phyloP scores from a whole-genome alignment of 2,888 invertebrate species.

The Metalampra italica region DNA sequence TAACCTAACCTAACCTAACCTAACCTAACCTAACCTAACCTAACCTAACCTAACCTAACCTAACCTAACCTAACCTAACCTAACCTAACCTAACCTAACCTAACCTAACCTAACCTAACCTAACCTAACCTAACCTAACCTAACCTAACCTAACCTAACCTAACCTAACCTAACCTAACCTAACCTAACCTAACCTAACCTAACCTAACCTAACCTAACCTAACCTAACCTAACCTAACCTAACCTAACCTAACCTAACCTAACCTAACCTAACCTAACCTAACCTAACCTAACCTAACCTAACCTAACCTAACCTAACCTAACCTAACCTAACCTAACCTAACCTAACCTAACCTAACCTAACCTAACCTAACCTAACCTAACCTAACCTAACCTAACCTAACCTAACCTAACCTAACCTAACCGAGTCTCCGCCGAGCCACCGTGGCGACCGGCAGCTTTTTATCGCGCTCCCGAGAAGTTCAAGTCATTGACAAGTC shows the following conservation, averaged over 20 bases:
- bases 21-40: slow-evolving; percentile 13
- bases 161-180: slow-evolving; percentile 13
- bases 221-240: slow-evolving; percentile 4
- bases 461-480: no score
- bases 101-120: slow-evolving; percentile 13
- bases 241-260: slow-evolving; percentile 9
- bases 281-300: slow-evolving; percentile 8
- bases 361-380: neutral
- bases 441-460: no score
- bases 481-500: no score
- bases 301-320: slow-evolving; percentile 8
- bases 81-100: slow-evolving; percentile 11
- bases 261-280: slow-evolving; percentile 9
- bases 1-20: slow-evolving; percentile 10
- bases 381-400: slow-evolving; percentile 1
- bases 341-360: neutral
- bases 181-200: slow-evolving; percentile 13
- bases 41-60: slow-evolving; percentile 8
- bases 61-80: slow-evolving; percentile 10
- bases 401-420: slow-evolving; percentile 5
- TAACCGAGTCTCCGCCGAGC: neutral
- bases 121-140: slow-evolving; percentile 12
- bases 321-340: slow-evolving; percentile 6
- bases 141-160: slow-evolving; percentile 16
- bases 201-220: neutral